Percentiles rank a stretch among this genome's conserved stretches.
phyloP scores from a whole-genome alignment of 2,113 vertebrate species.

The Tiliqua scincoides region DNA sequence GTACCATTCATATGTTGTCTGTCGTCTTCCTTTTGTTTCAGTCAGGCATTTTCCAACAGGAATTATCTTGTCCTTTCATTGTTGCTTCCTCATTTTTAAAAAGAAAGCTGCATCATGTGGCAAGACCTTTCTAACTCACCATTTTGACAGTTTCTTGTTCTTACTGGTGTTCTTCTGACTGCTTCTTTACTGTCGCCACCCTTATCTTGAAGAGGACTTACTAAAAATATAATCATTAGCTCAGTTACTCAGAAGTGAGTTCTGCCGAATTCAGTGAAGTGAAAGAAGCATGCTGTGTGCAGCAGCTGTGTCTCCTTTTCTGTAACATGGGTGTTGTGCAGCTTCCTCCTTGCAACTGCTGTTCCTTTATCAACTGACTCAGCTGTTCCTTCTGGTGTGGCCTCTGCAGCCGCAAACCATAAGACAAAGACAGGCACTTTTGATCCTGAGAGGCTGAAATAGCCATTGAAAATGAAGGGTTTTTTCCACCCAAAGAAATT shows the following conservation, averaged over 20 bases:
- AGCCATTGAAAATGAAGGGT: neutral
- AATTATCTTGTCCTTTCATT: neutral
- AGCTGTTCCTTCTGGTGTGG: slow-evolving; percentile 9
- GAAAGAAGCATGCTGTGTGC: neutral
- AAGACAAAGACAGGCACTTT: neutral
- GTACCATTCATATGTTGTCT: neutral
- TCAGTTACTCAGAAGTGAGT: neutral
- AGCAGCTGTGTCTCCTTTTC: slow-evolving; percentile 15
- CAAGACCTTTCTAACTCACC: neutral
- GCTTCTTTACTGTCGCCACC: neutral
- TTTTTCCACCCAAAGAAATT: neutral
- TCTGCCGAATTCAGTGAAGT: neutral
- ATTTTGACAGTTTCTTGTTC: neutral
- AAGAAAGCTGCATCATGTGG: neutral
- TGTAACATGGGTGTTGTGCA: neutral
- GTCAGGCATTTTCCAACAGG: neutral
- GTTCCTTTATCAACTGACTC: slow-evolving; percentile 7
- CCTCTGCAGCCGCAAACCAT: neutral
- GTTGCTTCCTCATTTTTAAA: neutral
- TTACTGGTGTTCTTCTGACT: neutral
- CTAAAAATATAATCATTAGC: neutral
- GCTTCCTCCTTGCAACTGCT: slow-evolving; percentile 19
- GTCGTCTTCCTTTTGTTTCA: neutral
- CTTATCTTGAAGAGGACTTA: neutral
- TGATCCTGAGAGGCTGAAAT: neutral